Conservation (phyloP, 2,797 vertebrate species). For the Babyrousa celebensis region DNA sequence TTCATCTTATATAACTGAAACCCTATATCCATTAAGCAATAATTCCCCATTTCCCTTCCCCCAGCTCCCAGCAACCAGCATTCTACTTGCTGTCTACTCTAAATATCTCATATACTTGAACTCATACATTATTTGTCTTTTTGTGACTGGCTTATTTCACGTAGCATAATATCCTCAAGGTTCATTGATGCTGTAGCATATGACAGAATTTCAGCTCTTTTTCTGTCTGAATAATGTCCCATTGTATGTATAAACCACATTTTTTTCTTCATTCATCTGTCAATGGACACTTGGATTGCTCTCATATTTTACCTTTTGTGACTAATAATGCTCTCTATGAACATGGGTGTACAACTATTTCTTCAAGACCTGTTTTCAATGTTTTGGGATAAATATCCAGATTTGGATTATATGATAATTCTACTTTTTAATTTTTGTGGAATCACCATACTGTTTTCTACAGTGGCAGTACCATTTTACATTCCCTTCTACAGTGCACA, state of each 20-base stretch:
- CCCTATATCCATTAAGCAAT: neutral
- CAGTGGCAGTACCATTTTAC: neutral
- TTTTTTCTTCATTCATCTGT: neutral
- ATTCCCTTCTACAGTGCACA: neutral
- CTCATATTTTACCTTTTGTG: neutral
- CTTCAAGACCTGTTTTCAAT: neutral
- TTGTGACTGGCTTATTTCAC: neutral
- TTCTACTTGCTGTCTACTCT: neutral
- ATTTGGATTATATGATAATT: neutral
- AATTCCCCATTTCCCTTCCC: neutral
- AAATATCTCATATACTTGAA: neutral
- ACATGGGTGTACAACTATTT: neutral
- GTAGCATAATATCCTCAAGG: neutral
- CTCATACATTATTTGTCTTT: neutral
- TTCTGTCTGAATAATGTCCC: neutral
- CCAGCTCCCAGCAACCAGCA: neutral
- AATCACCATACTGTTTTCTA: neutral
- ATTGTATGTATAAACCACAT: neutral
- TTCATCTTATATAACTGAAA: neutral
- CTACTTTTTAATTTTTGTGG: neutral
- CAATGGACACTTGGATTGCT: neutral
- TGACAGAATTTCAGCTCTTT: neutral
- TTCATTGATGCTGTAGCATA: neutral
- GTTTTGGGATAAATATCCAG: neutral
- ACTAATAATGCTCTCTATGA: neutral